Evolutionary conservation across 2,797 vertebrate genomes (phyloP).

Genomic region (Gastrophryne carolinensis): DNA sequence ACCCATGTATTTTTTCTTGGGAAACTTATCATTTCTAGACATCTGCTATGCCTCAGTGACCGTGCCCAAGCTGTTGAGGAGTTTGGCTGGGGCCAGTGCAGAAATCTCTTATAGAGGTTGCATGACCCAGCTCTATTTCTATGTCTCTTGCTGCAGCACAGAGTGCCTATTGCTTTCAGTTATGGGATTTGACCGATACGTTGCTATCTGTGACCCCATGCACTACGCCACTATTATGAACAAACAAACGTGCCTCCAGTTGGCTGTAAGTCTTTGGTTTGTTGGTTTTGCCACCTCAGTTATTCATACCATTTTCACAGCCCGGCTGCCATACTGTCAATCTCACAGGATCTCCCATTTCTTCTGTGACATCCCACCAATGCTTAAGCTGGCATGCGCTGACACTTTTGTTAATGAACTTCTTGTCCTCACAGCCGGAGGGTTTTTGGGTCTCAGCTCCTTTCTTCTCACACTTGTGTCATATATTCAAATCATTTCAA

Average conservation of each 20-base stretch:
- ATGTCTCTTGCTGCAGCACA: conserved; percentile 39
- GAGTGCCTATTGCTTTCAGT: conserved; percentile 37
- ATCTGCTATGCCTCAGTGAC: conserved; percentile 44
- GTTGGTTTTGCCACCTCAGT: conserved; percentile 13
- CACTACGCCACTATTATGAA: conserved; percentile 38
- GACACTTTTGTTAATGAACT: conserved; percentile 39
- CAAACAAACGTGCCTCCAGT: conserved; percentile 13
- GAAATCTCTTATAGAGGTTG: conserved; percentile 33
- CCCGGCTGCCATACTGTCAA: conserved; percentile 17
- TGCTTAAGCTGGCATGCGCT: conserved; percentile 32
- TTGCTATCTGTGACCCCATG: conserved; percentile 42
- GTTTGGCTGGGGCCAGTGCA: conserved; percentile 6
- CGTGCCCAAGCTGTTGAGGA: conserved; percentile 33
- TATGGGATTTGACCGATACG: conserved; percentile 41
- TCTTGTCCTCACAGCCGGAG: conserved; percentile 35
- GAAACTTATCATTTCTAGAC: conserved; percentile 28
- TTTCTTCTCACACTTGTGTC: conserved; percentile 22
- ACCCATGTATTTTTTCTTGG: conserved; percentile 45
- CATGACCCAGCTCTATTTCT: conserved; percentile 42
- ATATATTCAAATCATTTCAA: conserved; percentile 31
- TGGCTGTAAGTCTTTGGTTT: conserved; percentile 5
- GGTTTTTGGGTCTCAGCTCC: conserved; percentile 26
- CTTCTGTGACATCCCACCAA: conserved; percentile 42
- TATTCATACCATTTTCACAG: conserved; percentile 35
- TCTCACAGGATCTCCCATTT: conserved; percentile 36